Base-by-base conservation (phyloP, 2,888 invertebrate genomes). In the Amorpha juglandis region DNA sequence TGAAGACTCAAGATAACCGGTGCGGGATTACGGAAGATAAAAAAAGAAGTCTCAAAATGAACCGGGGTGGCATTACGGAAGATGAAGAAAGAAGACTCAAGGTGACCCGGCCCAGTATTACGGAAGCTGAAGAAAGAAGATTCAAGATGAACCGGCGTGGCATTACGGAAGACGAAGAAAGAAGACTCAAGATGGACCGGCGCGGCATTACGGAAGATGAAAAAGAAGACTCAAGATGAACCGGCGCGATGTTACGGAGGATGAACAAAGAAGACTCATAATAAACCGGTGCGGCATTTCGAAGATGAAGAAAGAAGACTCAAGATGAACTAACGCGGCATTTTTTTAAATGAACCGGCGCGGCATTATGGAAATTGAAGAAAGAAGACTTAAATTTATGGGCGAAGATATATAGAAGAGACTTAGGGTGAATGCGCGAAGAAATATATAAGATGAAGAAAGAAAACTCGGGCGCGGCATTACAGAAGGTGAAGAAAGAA, bases 221-320 rank as follows among this genome's bases (percentile, higher is more conserved):
- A 66, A 64, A 64, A 45, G 52, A 64, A 62, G 21, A 69, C 55
- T 52, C 11, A 3, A 12, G 42, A n/a, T 27, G 27, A 27, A 12
- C 8, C 47, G 45, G 42, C 16, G 45, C 38, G 27, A 4, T 27
- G 4, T 27, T 27, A 27, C 27, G 27, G 27, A 27, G 4, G 27
- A 27, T 27, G 27, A 27, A 27, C 2, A 27, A 27, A 66, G 55
- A 64, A 64, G 53, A 16, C 48, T 7, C 27, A 27, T 4, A 4
- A 16, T 8, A 1, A 16, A 50, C 4, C 47, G 64, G 65, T 2
- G 50, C 19, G 19, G 1, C 11, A 27, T 3, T 27, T 0, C 9
- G 47, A 69, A 65, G 52, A 63, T 67, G 65, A 63, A 65, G 55
- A 12, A 53, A 14, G 63, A 69, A 69, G 71, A 67, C 35, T n/a